These are phyloP conservation scores for Caenorhabditis sp. DNA, from an alignment of 2,888 invertebrate genomes.

Conservation along the genomic window DNA sequence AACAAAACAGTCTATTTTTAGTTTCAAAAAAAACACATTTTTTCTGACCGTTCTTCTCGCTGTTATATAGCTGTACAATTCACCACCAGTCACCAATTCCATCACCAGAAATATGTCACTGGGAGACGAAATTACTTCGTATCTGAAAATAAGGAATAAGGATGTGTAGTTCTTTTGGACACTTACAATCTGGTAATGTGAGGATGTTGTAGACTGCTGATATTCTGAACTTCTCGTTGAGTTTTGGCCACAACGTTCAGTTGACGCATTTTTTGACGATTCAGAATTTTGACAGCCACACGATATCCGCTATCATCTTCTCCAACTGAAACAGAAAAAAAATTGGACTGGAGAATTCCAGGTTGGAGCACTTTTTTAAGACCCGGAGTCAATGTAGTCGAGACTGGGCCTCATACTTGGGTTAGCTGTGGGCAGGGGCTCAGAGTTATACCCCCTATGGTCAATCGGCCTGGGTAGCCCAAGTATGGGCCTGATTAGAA, in stretches of 20 bases:
- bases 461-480: too few relatives aligned
- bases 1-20: background rate
- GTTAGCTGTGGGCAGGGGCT: too few relatives aligned
- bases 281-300: conserved; percentile 96
- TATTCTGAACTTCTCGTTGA: conserved; percentile 94
- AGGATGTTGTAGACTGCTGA: conserved; percentile 95
- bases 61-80: conserved; percentile 93
- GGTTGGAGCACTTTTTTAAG: too few relatives aligned
- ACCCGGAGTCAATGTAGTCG: too few relatives aligned
- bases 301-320: conserved; percentile 96
- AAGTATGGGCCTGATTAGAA: too few relatives aligned
- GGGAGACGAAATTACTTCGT: conserved; percentile 94
- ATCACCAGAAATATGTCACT: conserved; percentile 99
- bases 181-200: conserved; percentile 93
- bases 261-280: conserved; percentile 96
- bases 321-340: conserved; percentile 79
- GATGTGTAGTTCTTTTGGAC: background rate
- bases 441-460: too few relatives aligned
- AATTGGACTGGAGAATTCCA: conserved; percentile 4
- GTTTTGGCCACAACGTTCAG: conserved; percentile 98
- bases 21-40: too few relatives aligned
- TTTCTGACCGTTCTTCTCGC: background rate
- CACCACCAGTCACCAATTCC: conserved; percentile 99
- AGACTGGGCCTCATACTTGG: too few relatives aligned
- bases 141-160: conserved; percentile 72